Evolutionary conservation across 2,113 vertebrate species (phyloP), one percentile per base, ranked within the genome.

Genomic region (Osmerus mordax): DNA sequence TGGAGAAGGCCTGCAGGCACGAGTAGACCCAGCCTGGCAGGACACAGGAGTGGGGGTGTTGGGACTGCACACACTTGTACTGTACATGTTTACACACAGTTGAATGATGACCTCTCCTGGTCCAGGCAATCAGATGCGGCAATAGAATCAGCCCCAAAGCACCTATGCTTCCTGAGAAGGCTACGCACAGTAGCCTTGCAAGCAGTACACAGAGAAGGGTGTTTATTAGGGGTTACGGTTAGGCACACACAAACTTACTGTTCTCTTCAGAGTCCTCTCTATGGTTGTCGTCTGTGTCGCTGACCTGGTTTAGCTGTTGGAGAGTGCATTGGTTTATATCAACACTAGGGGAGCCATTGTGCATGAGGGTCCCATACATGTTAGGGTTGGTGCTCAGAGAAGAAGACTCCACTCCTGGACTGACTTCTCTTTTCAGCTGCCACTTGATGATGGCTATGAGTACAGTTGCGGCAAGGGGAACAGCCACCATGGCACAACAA

Each of bases 401-500:
- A 12, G 63, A 54, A 0, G 85, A 76, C 74, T 80, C 78, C 1
- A 19, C 70, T 8, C 60, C 63, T 5, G 85, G 81, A 3, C 12
- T 67, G 36, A 86, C 74, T n/a, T 79, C 73, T 77, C 67, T 87
- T 66, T 52, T 83, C 2, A 9, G 65, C 29, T 83, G 83, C 80
- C 76, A 81, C 8, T 29, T 71, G 2, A 79, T 62, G 21, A 90
- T 53, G 1, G 85, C 83, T 41, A 86, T 71, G 1, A 86, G 91
- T 68, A 93, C 0, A 1, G 92, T 93, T 1, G 89, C 92, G 16
- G 74, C 75, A 8, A 94, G 86, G 58, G 94, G 94, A 41, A 94
- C 52, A 2, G 79, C 74, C 8, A 94, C 74, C 73, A 94, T 89
- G 9, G 89, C 12, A 55, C 84, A 80, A 65, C 92, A 89, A 65